phyloP scores from a whole-genome alignment of 1,140 invertebrate species.

The Pararge aegeria region DNA sequence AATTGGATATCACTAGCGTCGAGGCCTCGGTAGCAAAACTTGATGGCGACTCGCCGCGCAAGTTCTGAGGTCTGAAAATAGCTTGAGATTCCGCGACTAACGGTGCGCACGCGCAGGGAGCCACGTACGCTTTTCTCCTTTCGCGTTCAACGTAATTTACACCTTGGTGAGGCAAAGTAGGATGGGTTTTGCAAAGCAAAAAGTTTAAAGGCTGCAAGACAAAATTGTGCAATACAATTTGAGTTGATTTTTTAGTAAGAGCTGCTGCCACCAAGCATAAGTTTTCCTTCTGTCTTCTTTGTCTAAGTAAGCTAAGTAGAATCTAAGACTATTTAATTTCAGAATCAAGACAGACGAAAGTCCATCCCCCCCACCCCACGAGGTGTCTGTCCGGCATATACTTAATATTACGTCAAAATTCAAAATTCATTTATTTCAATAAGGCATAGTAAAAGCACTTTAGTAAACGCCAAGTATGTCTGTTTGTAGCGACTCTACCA shows the following conservation, averaged over 20 bases:
- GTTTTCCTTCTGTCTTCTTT: neutral
- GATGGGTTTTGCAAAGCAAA: slow-evolving; percentile 12
- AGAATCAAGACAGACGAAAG: too few relatives aligned
- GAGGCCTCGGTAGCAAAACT: slow-evolving; percentile 38
- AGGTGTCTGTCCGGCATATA: too few relatives aligned
- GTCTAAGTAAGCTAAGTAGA: too few relatives aligned
- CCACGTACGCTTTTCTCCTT: slow-evolving; percentile 67
- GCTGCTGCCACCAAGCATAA: neutral
- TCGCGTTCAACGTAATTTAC: slow-evolving; percentile 28
- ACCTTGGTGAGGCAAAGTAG: slow-evolving; percentile 17
- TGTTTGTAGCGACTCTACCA: too few relatives aligned
- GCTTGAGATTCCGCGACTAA: slow-evolving; percentile 41
- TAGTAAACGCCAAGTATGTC: too few relatives aligned
- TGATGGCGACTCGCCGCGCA: slow-evolving; percentile 37
- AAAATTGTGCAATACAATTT: slow-evolving; percentile 17
- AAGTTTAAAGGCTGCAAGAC: slow-evolving; percentile 16
- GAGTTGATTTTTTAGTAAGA: neutral
- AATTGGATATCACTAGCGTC: slow-evolving; percentile 43
- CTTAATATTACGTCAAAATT: too few relatives aligned
- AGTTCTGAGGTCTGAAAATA: slow-evolving; percentile 63
- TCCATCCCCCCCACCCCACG: too few relatives aligned
- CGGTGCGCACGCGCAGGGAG: slow-evolving; percentile 50
- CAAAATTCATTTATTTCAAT: too few relatives aligned
- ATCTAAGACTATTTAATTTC: too few relatives aligned
- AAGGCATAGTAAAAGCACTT: too few relatives aligned